Base-by-base conservation (phyloP, 2,797 vertebrate species). In the Glossophaga mutica region DNA sequence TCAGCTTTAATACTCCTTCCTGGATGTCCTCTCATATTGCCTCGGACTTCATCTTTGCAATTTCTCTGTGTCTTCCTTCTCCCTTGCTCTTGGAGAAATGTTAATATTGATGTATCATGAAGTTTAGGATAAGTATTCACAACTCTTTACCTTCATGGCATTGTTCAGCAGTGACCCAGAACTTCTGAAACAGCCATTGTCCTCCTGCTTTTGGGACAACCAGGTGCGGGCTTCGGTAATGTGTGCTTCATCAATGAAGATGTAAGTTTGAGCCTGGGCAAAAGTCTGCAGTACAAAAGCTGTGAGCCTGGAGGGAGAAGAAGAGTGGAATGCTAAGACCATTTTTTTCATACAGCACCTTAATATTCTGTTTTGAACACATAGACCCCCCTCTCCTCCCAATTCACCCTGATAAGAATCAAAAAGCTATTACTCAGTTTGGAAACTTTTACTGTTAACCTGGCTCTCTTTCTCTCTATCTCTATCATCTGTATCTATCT, bases 251-350 rank as follows among this genome's bases (percentile, higher is more conserved):
- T 99, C 97, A 21, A 99, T 98, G 87, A 98, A 99, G 97, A 99
- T 99, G 68, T 98, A 98, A 0, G 37, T 42, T 16, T 37, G 97
- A 0, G 99, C 99, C 21, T 98, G 98, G 4, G 98, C 98, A 21
- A 99, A 99, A 32, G 98, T 99, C 98, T 99, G 99, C 98, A 99
- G 98, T 95, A 99, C 99, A 91, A 99, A 99, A 1, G 99, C 98
- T 0, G 99, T 99, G 89, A 99, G 98, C 99, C 99, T 99, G 94
- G 52, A 77, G 2, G 24, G 39, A 87, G 94, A 91, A 62, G 95
- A n/a, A 96, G n/a, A 52, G 37, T 11, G 12, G 46, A 5, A 24
- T 89, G 57, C 52, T 65, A 10, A 59, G 44, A 22, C 29, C 39
- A 22, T 48, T 48, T 84, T 55, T 82, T 74, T 15, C 32, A 83